These are phyloP conservation scores for Dolichopus griseipennis DNA, from an alignment of 2,888 invertebrate species.

Conservation along the genomic window DNA sequence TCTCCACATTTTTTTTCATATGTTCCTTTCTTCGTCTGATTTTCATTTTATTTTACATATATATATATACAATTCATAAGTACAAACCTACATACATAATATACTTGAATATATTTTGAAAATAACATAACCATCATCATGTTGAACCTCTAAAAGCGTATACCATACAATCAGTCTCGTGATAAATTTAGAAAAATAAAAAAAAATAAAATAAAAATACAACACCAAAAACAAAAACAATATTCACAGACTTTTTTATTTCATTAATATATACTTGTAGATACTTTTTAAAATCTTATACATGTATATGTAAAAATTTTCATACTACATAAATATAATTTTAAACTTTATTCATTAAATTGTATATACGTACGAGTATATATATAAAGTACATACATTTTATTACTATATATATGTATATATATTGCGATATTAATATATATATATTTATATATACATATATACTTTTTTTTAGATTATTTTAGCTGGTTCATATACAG, in stretches of 20 bases:
- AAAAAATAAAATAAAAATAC: too few relatives aligned
- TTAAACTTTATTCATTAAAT: too few relatives aligned
- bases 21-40: background rate
- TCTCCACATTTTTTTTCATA: background rate
- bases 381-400: background rate
- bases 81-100: background rate
- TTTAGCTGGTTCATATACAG: background rate
- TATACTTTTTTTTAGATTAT: background rate
- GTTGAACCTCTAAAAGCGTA: background rate
- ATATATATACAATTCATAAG: background rate
- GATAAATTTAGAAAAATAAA: slow-evolving; percentile 1
- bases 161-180: slow-evolving; percentile 1
- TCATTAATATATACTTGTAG: background rate
- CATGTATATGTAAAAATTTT: too few relatives aligned
- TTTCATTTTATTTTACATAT: background rate
- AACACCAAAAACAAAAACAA: too few relatives aligned
- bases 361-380: background rate
- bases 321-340: too few relatives aligned
- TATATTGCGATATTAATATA: too few relatives aligned
- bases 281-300: background rate
- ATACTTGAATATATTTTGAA: background rate
- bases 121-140: background rate
- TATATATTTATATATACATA: background rate
- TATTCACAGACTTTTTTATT: background rate
- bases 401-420: background rate